phyloP scores from a whole-genome alignment of 2,113 vertebrate species.

The Petaurus breviceps region DNA sequence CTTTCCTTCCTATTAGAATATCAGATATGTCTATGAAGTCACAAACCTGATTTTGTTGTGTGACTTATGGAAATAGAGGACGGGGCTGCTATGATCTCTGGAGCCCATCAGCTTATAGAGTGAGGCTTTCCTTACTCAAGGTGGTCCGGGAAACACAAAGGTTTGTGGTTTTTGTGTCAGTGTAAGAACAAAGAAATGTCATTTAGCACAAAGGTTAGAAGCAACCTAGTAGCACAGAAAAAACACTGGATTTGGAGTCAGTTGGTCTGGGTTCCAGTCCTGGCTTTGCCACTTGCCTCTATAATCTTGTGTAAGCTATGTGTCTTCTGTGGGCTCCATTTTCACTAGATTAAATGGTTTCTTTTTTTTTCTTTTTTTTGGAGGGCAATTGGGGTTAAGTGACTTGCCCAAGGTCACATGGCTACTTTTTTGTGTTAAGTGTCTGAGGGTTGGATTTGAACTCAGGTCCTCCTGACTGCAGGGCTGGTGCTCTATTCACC shows the following conservation, averaged over 20 bases:
- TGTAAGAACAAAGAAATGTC: neutral
- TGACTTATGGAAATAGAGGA: neutral
- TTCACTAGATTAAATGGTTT: neutral
- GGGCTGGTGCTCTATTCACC: too few relatives aligned
- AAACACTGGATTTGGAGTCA: neutral
- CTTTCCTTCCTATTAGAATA: neutral
- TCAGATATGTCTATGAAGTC: neutral
- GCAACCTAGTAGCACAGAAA: neutral
- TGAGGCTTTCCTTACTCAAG: neutral
- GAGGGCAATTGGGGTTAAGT: too few relatives aligned
- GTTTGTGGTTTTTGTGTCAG: neutral
- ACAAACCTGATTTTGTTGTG: neutral
- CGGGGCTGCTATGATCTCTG: accelerated
- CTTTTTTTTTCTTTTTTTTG: too few relatives aligned
- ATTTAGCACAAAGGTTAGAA: neutral
- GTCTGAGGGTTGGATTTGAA: too few relatives aligned
- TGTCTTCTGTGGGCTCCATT: neutral
- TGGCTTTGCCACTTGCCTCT: neutral
- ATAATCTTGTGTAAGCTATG: neutral
- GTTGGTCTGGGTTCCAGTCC: neutral
- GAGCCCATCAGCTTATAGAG: neutral
- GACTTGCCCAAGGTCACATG: too few relatives aligned
- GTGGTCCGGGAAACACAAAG: neutral
- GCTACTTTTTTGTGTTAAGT: too few relatives aligned
- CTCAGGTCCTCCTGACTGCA: too few relatives aligned